Base-by-base conservation (phyloP, 1,140 invertebrate species). In the Brachionus rubens region DNA sequence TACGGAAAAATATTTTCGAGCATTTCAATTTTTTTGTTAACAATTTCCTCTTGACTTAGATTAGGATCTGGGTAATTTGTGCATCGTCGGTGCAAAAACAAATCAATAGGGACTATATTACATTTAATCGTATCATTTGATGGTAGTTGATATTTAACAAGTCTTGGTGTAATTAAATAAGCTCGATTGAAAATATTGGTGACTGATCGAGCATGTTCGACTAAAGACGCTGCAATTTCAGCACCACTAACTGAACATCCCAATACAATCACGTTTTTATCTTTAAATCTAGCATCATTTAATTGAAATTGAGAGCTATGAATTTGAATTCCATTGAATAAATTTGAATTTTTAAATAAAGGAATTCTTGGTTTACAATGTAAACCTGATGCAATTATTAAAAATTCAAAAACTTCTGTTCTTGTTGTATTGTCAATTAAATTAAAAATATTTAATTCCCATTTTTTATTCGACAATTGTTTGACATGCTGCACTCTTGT, bases 231-330 rank as follows among this genome's bases (percentile, higher is more conserved):
- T 46, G 68, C 47, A 30, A 75, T 52, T 33, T 75, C 46, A 33
- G 68, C 40, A 4, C 40, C 68, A 52, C 68, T 75, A 1, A 50
- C 5, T 50, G 68, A 75, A 41, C 46, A 48, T n/a, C 68, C 68
- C 33, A 75, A 24, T 0, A 75, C 47, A 3, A 75, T 30, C 0
- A 75, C 52, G 14, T 50, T 48, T 56, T 75, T 75, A 26, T 56
- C 12, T 24, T 52, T 40, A 14, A 75, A 14, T 24, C 36, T 46
- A 12, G 19, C 24, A 33, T 48, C 26, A 46, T 48, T 50, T 33
- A 50, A 26, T 33, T 24, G 28, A 52, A 46, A 75, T 7, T 47
- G 14, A 10, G 68, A n/a, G 16, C 68, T 50, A n/a, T 75, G 68
- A 16, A 75, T 3, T 50, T 50, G 43, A 30, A 50, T 52, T n/a